Conservation (phyloP, 2,797 vertebrate genomes). For the Sebastes nivosus region DNA sequence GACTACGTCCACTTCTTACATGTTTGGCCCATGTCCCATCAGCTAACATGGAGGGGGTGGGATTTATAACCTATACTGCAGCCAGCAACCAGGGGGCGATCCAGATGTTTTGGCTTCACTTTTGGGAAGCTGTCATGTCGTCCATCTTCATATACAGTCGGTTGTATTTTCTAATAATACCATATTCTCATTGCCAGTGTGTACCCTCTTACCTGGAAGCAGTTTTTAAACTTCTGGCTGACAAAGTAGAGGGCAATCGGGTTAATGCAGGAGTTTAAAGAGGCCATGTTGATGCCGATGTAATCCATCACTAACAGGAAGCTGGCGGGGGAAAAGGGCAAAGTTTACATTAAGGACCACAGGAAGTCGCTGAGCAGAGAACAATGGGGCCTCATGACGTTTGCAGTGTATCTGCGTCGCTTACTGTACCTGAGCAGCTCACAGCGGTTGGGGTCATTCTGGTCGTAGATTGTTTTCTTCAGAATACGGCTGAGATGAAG, state of each 20-base stretch:
- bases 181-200: neutral
- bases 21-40: too few species aligned
- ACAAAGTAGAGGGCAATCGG: slow-evolving; percentile 92
- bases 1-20: too few species aligned
- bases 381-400: slow-evolving; percentile 56
- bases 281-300: slow-evolving; percentile 94
- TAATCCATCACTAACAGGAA: slow-evolving; percentile 93
- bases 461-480: slow-evolving; percentile 89
- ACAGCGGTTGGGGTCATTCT: slow-evolving; percentile 87
- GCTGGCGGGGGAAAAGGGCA: slow-evolving; percentile 64
- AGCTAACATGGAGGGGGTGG: too few species aligned
- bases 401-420: neutral
- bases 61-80: too few species aligned
- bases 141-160: too few species aligned
- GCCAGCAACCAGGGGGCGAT: too few species aligned
- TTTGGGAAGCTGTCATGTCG: too few species aligned
- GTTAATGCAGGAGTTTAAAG: slow-evolving; percentile 92
- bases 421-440: slow-evolving; percentile 88
- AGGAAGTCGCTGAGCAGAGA: slow-evolving; percentile 53
- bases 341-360: slow-evolving; percentile 22
- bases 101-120: too few species aligned
- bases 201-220: slow-evolving; percentile 85
- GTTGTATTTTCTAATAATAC: neutral
- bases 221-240: slow-evolving; percentile 93
- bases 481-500: slow-evolving; percentile 92